Evolutionary conservation across 2,888 invertebrate genomes (phyloP), one percentile per base, ranked within the genome.

Genomic region (Strigamia transsilvanica): DNA sequence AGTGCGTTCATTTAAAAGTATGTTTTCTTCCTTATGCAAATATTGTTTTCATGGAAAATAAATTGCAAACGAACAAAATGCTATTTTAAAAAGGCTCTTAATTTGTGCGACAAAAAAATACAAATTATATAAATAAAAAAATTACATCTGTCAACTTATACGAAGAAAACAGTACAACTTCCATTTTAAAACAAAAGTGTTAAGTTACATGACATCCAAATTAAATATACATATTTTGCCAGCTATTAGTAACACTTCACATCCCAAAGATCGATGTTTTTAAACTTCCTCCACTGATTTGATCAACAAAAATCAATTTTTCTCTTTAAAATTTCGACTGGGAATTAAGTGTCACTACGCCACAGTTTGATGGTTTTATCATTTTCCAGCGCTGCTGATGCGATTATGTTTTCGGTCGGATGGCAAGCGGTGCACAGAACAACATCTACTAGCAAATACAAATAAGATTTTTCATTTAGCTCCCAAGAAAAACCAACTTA

Each of bases 361-460:
- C 99, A 99, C 84, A 99, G 90, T 90, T 99, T 98, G 87, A 99
- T 98, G 83, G 98, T 98, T 90, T 98, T 98, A 89, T 99, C 99
- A 87, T 96, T 97, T 89, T 99, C 99, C 85, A 99, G 91, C 32
- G 98, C 98, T 73, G 98, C 99, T 0, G 99, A 99, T 3, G 99
- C 99, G 85, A 99, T 99, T 84, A 99, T 98, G 89, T 99, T 99
- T 89, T 98, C 97, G 79, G 97, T 97, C 83, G 99, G 99, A 89
- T 99, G 99, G 89, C 99, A 99, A 4, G 99, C 98, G 27, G 99
- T 99, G 87, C 98, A 98, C 32, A 99, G 90, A 12, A 99, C 99
- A 13, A 94, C 94, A 88, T 93, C 93, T 92, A 87, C 83, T 89
- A 84, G 83, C 84, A 84, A 73, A n/a, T 18, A n/a, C 4, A 73